Evolutionary conservation across 2,888 invertebrate species (phyloP).

Genomic region (Polydrusus pterygomalis): DNA sequence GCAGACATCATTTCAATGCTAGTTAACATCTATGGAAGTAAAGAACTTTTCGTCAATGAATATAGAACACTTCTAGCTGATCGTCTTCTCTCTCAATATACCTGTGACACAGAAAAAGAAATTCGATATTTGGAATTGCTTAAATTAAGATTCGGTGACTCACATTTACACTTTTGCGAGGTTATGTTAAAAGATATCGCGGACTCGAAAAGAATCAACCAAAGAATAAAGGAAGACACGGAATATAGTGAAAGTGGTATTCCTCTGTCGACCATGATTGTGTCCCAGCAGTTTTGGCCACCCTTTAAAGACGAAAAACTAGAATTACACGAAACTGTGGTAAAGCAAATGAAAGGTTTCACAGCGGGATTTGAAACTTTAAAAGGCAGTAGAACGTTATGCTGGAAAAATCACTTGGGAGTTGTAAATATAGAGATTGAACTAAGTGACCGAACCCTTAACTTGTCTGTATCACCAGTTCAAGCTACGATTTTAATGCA

Average conservation of each 20-base stretch:
- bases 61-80: slow-evolving; percentile 96
- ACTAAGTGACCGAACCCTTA: slow-evolving; percentile 83
- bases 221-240: slow-evolving; percentile 85
- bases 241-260: slow-evolving; percentile 74
- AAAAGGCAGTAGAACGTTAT: slow-evolving; percentile 93
- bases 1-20: slow-evolving; percentile 98
- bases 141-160: slow-evolving; percentile 95
- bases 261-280: slow-evolving; percentile 87
- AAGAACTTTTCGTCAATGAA: slow-evolving; percentile 98
- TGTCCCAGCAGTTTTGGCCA: slow-evolving; percentile 99
- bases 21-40: slow-evolving; percentile 98
- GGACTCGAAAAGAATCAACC: slow-evolving; percentile 95
- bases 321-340: slow-evolving; percentile 87
- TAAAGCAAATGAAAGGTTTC: slow-evolving; percentile 87
- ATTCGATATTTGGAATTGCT: slow-evolving; percentile 93
- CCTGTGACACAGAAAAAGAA: slow-evolving; percentile 93
- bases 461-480: slow-evolving; percentile 91
- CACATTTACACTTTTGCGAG: slow-evolving; percentile 97
- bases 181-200: slow-evolving; percentile 90
- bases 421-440: slow-evolving; percentile 93
- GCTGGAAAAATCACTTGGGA: slow-evolving; percentile 96
- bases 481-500: slow-evolving; percentile 96
- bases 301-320: slow-evolving; percentile 95
- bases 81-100: slow-evolving; percentile 86
- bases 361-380: slow-evolving; percentile 93